Evolutionary conservation across 2,113 vertebrate genomes (phyloP).

Genomic region (Jaculus jaculus): DNA sequence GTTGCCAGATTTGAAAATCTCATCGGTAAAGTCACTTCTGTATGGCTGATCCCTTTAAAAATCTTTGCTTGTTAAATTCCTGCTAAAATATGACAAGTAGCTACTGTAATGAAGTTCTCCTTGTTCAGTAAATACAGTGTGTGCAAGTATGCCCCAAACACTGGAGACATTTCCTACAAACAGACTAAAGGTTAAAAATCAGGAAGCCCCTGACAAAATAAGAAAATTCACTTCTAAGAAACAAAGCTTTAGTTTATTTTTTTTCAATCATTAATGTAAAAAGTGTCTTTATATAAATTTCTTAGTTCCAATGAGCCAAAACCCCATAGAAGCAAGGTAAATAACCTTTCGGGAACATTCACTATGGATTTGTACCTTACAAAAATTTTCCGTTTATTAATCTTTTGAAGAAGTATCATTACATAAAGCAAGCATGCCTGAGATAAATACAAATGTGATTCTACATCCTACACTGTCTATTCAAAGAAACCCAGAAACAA

Average conservation of each 20-base stretch:
- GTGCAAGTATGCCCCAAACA: slow-evolving; percentile 36
- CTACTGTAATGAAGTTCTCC: slow-evolving; percentile 46
- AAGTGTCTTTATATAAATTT: slow-evolving; percentile 29
- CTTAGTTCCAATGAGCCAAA: slow-evolving; percentile 15
- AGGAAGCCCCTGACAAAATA: slow-evolving; percentile 35
- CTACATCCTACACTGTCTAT: background rate
- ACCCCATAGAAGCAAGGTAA: background rate
- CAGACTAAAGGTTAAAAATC: slow-evolving; percentile 56
- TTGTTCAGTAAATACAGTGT: background rate
- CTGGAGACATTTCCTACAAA: slow-evolving; percentile 21
- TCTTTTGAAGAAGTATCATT: background rate
- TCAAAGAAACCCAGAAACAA: background rate
- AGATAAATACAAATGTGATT: background rate
- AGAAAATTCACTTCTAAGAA: slow-evolving; percentile 33
- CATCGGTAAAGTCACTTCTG: slow-evolving; percentile 42
- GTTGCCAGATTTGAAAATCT: slow-evolving; percentile 34
- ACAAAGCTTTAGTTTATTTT: background rate
- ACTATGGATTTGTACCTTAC: background rate
- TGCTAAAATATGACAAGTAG: slow-evolving; percentile 59
- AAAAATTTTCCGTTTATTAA: slow-evolving; percentile 14
- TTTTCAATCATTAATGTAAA: slow-evolving; percentile 16
- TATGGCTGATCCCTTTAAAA: slow-evolving; percentile 47
- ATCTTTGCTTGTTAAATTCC: slow-evolving; percentile 52
- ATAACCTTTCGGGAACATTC: slow-evolving; percentile 17
- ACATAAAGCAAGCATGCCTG: background rate